Percentiles rank a stretch among this genome's conserved stretches.
These are phyloP conservation scores for Amazona vittata DNA, from an alignment of 2,113 vertebrate genomes.

Conservation along the genomic window DNA sequence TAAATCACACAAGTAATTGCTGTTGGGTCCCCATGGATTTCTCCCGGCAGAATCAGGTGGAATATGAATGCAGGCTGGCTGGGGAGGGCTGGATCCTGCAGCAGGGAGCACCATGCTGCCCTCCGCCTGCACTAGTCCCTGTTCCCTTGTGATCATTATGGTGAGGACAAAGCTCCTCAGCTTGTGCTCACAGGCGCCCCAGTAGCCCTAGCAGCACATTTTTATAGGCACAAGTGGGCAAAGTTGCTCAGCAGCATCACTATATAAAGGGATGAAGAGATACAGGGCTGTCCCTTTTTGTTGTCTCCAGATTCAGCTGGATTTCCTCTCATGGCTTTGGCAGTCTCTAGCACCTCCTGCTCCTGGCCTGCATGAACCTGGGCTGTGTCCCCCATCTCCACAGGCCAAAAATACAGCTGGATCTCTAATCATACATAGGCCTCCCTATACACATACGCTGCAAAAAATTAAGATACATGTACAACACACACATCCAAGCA, in stretches of 20 bases:
- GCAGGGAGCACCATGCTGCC: not conserved
- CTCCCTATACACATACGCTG: not conserved
- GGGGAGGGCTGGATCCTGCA: not conserved
- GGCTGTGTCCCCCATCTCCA: not conserved
- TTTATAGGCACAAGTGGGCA: not conserved
- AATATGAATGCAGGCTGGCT: constrained; percentile 79
- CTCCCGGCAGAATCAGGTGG: constrained; percentile 77
- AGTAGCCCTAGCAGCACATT: not conserved
- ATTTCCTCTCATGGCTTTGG: not conserved
- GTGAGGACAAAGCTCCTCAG: not conserved
- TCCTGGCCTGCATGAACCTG: not conserved
- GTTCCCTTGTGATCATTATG: rapidly evolving
- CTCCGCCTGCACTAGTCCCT: not conserved
- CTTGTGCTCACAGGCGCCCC: not conserved
- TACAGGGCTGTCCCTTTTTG: not conserved
- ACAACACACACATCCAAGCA: not conserved
- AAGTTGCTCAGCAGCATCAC: not conserved
- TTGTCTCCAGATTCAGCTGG: not conserved
- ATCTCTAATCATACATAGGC: not conserved
- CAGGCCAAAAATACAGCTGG: not conserved
- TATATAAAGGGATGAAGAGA: not conserved
- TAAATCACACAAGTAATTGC: constrained; percentile 92
- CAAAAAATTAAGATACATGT: not conserved
- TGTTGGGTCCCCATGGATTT: constrained; percentile 80
- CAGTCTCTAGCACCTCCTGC: not conserved